Conservation (phyloP, 2,797 vertebrate species). For the Falco cherrug region DNA sequence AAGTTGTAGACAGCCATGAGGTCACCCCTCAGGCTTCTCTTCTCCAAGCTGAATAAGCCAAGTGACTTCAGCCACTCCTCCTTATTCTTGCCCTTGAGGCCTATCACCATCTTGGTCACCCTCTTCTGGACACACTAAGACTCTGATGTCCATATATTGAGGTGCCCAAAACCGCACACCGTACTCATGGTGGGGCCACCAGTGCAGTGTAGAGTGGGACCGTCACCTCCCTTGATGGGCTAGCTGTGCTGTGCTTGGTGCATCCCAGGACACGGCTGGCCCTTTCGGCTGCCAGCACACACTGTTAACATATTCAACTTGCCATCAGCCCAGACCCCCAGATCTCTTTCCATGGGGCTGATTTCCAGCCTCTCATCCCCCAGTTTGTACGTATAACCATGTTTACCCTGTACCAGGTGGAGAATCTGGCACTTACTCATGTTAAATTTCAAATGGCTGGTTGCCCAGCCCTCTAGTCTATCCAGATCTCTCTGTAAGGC, state of each 20-base stretch:
- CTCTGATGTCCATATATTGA: background rate
- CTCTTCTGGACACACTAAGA: background rate
- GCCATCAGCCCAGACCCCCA: background rate
- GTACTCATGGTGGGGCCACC: fast-evolving
- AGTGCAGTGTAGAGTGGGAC: background rate
- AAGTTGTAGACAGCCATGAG: background rate
- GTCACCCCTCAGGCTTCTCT: no score
- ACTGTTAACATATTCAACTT: background rate
- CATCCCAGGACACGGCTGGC: no score
- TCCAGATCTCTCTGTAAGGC: background rate
- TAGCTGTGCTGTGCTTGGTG: background rate
- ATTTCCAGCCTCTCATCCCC: background rate
- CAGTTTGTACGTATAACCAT: background rate
- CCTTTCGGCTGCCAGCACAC: background rate
- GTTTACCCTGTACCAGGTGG: background rate
- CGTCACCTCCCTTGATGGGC: fast-evolving
- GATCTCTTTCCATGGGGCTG: fast-evolving
- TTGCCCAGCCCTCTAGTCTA: background rate
- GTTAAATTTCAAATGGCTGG: background rate
- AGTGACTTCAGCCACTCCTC: background rate
- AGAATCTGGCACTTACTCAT: background rate
- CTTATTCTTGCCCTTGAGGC: fast-evolving
- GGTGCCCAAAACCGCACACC: background rate
- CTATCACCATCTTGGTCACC: background rate
- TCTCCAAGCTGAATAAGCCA: no score